Evolutionary conservation across 2,888 invertebrate genomes (phyloP), one percentile per base, ranked within the genome.

Genomic region (Exephanes ischioxanthus): DNA sequence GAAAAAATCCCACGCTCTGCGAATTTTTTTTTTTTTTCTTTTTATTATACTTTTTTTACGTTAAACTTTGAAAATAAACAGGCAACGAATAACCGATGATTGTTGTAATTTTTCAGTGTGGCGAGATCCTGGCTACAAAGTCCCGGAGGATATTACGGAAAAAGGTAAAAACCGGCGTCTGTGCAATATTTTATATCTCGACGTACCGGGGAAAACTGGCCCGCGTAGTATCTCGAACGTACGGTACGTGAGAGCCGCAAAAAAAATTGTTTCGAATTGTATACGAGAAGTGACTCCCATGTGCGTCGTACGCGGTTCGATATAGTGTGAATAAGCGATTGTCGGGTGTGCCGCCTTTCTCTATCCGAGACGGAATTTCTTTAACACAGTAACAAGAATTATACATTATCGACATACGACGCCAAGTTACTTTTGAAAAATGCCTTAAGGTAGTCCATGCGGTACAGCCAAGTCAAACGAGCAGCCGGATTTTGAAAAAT

Each of bases 111-210:
- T 95, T 95, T 70, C 93, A 96, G 96, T 96, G 94, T 96, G 96
- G 96, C 95, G 95, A 81, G 96, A 96, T 89, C 94, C 94, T 73
- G 94, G 94, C 87, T 96, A 95, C 92, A 96, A 96, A 94, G 95
- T 97, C 71, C 96, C 96, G 70, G 96, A 96, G 86, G 96, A 96
- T 86, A 96, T 96, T 86, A 95, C 96, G 66, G 97, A 96, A 89
- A 97, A 96, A 92, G 94, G 94, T 94, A 91, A 87, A 37, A 22
- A 22, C 14, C n/a, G 7, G 6, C 37, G 7, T 58, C 37, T 14
- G 41, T 22, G 16, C 45, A 45, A 37, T 58, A 61, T 19, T 4
- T 45, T 72, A 41, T 45, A 11, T 14, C 14, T 77, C 58, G 22
- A 33, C 30, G 30, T 61, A 30, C 16, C 61, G 26, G 6, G 16